These are phyloP conservation scores for Drosophila nigrodunni DNA, from an alignment of 1,140 invertebrate species.

Conservation along the genomic window DNA sequence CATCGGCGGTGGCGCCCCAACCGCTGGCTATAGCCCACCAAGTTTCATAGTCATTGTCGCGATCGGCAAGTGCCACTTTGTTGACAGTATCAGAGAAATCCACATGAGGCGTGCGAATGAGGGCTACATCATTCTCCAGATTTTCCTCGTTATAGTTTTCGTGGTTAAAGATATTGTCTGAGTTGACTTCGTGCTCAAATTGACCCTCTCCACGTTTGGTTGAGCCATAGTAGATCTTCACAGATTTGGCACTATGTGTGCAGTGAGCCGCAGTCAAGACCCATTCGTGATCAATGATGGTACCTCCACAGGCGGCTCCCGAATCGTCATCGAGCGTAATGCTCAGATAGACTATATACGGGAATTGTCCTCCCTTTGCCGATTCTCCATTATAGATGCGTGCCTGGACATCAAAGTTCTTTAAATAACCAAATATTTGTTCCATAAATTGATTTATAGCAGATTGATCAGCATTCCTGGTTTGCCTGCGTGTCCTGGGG, in stretches of 20 bases:
- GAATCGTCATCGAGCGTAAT: slow-evolving; percentile 10
- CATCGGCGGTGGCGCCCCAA: slow-evolving; percentile 30
- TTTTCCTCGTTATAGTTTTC: background rate
- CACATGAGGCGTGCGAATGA: slow-evolving; percentile 35
- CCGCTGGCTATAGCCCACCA: slow-evolving; percentile 28
- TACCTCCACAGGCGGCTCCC: slow-evolving; percentile 86
- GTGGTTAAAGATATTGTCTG: slow-evolving; percentile 32
- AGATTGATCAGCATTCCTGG: too few species aligned
- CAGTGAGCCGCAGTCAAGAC: slow-evolving; percentile 86
- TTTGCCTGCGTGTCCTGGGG: too few species aligned
- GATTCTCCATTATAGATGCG: background rate
- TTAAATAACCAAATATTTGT: too few species aligned
- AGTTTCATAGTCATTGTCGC: slow-evolving; percentile 18
- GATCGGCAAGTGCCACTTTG: slow-evolving; percentile 23
- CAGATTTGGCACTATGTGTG: background rate
- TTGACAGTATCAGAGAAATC: slow-evolving; percentile 10
- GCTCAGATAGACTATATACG: slow-evolving; percentile 76
- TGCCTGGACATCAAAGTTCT: background rate
- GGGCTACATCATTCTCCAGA: slow-evolving; percentile 29
- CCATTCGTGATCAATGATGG: slow-evolving; percentile 85
- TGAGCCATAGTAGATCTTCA: slow-evolving; percentile 29
- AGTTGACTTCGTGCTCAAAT: slow-evolving; percentile 81
- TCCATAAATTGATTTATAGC: too few species aligned
- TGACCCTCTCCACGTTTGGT: background rate
- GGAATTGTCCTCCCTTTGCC: slow-evolving; percentile 78